Percentiles rank a stretch among this genome's conserved stretches.
Conservation (phyloP, 1,140 invertebrate species). For the Caenorhabditis latens region DNA sequence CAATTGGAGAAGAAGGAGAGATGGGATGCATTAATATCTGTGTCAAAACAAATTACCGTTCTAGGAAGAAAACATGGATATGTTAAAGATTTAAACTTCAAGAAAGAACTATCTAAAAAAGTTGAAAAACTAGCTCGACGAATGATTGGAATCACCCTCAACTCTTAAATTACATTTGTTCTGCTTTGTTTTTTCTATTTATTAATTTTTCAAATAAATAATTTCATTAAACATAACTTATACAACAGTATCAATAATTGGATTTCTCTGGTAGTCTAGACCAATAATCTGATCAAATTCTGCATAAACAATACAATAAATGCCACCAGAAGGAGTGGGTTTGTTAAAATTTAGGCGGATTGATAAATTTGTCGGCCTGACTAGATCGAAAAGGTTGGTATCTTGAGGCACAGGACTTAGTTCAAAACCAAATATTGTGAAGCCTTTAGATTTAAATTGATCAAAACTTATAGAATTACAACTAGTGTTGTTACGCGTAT, state of each 20-base stretch:
- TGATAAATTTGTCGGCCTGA: neutral
- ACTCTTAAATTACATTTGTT: neutral
- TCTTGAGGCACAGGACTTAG: neutral
- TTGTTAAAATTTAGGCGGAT: neutral
- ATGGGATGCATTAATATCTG: too few relatives aligned
- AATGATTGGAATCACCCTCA: neutral
- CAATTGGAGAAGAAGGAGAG: too few relatives aligned
- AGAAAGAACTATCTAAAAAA: neutral
- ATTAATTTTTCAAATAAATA: neutral
- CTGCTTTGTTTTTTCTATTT: too few relatives aligned
- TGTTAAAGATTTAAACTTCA: too few relatives aligned
- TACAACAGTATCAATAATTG: neutral
- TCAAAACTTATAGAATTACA: slow-evolving; percentile 3
- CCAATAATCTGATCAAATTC: neutral
- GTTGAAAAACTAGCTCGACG: neutral
- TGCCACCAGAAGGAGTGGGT: neutral
- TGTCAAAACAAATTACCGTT: too few relatives aligned
- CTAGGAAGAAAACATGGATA: too few relatives aligned
- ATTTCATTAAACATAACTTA: neutral
- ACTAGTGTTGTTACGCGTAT: neutral
- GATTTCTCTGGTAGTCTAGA: neutral
- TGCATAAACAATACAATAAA: slow-evolving; percentile 16
- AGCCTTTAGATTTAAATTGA: neutral
- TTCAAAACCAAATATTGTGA: slow-evolving; percentile 9
- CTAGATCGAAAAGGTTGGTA: neutral